phyloP scores from a whole-genome alignment of 64 coral and sea anemone species.

The Cladopsammia gracilis region DNA sequence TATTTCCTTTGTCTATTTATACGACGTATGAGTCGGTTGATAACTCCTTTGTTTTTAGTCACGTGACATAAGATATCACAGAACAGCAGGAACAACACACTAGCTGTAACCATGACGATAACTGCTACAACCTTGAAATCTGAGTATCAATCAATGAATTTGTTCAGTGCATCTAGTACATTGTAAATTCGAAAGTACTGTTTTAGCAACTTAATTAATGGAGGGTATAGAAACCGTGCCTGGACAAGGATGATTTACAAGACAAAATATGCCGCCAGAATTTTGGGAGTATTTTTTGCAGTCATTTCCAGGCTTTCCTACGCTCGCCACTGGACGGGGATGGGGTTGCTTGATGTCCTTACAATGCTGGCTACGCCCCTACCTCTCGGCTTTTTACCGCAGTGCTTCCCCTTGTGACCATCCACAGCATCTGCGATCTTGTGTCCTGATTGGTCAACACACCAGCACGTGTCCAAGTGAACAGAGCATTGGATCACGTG shows the following conservation, averaged over 20 bases:
- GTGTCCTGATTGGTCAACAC: slow-evolving; percentile 83
- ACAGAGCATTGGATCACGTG: slow-evolving; percentile 85
- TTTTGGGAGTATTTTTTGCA: no score
- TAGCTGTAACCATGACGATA: background rate
- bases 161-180: no score
- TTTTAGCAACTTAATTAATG: no score
- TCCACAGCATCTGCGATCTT: slow-evolving; percentile 75
- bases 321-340: no score
- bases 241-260: no score
- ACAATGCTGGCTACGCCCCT: background rate
- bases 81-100: background rate
- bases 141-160: background rate
- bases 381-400: slow-evolving; percentile 30
- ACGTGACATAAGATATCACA: background rate
- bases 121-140: background rate
- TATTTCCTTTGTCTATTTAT: background rate
- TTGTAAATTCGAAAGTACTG: no score
- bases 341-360: no score
- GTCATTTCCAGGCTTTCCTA: no score
- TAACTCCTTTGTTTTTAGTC: background rate
- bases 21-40: background rate
- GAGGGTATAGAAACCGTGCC: no score
- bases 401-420: slow-evolving; percentile 54
- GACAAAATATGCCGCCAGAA: no score
- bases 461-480: slow-evolving; percentile 79